Percentiles rank a stretch among this genome's conserved stretches.
These are phyloP conservation scores for Geotrupes spiniger DNA, from an alignment of 2,888 invertebrate species.

Conservation along the genomic window DNA sequence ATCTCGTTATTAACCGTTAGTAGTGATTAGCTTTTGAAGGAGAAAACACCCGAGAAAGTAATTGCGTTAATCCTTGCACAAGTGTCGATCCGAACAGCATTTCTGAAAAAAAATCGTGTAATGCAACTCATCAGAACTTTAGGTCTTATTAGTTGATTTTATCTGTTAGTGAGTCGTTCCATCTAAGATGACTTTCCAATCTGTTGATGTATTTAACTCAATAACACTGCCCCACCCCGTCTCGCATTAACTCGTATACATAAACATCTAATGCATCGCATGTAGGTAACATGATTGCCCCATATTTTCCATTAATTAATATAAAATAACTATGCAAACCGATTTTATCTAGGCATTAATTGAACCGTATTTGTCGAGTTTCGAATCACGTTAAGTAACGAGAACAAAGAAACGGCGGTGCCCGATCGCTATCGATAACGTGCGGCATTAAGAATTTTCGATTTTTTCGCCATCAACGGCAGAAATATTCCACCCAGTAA, in stretches of 20 bases:
- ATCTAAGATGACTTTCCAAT: constrained; percentile 21
- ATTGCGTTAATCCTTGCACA: not conserved
- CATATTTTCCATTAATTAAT: constrained; percentile 40
- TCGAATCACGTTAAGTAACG: constrained; percentile 32
- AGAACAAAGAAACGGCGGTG: constrained; percentile 28
- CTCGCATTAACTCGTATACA: constrained; percentile 20
- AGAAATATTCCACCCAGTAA: not conserved
- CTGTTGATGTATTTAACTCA: constrained; percentile 20
- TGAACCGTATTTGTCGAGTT: constrained; percentile 32
- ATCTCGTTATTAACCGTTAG: not conserved
- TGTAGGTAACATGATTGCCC: constrained; percentile 27
- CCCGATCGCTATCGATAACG: constrained; percentile 17
- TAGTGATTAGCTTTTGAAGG: not conserved
- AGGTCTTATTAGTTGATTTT: constrained; percentile 2
- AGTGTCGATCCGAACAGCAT: not conserved
- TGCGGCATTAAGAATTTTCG: constrained; percentile 15
- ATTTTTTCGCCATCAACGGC: constrained; percentile 5
- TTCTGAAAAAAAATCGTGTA: not conserved
- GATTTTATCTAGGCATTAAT: constrained; percentile 32
- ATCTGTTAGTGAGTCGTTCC: not conserved
- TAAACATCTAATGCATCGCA: constrained; percentile 23
- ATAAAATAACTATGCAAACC: constrained; percentile 36
- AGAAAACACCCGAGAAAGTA: not conserved
- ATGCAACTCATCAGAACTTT: constrained; percentile 2
- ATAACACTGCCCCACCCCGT: constrained; percentile 19